phyloP scores from a whole-genome alignment of 2,797 vertebrate genomes.

The Myotis pilosus region DNA sequence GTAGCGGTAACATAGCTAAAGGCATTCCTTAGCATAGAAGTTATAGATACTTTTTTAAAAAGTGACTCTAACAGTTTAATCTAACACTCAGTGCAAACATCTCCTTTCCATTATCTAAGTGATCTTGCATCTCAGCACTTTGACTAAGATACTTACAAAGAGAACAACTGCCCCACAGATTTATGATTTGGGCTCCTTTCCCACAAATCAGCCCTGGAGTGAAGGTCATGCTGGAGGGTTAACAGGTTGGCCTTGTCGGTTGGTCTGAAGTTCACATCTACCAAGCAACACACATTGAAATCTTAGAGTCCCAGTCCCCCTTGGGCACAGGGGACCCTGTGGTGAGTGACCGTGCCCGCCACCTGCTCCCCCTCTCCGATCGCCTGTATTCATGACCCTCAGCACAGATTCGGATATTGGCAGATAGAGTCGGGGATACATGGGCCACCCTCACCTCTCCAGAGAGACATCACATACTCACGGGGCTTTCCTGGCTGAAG shows the following conservation, averaged over 20 bases:
- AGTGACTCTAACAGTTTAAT: conserved; percentile 36
- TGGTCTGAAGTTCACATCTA: background rate
- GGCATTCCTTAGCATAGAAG: background rate
- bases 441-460: background rate
- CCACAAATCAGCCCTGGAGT: background rate
- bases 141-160: background rate
- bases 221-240: background rate
- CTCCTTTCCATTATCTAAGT: background rate
- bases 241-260: background rate
- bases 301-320: background rate
- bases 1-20: background rate
- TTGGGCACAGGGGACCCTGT: background rate
- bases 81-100: background rate
- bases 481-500: background rate
- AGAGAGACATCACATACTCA: background rate
- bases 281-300: background rate
- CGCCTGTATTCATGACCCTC: background rate
- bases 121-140: background rate
- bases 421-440: background rate
- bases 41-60: background rate
- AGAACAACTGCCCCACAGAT: background rate
- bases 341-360: background rate
- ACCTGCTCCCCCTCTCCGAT: background rate
- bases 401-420: background rate
- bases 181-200: background rate